These are phyloP conservation scores for Drosophila paramelanica DNA, from an alignment of 2,888 invertebrate genomes.

Conservation along the genomic window DNA sequence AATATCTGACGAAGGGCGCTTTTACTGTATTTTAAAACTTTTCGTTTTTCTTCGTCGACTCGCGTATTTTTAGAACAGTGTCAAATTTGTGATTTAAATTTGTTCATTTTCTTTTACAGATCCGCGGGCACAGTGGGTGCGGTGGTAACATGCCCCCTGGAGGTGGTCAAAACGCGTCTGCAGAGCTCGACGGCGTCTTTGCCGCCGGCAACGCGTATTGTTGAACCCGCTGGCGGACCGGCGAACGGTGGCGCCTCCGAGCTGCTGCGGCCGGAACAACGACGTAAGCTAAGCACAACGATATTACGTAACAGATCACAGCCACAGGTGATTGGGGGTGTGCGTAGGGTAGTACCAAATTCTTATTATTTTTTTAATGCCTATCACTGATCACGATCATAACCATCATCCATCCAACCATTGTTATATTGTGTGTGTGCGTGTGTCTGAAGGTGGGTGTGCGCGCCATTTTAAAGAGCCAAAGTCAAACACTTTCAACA, in stretches of 20 bases:
- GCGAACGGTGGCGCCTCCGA: conserved; percentile 84
- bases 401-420: background rate
- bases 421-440: conserved; percentile 6
- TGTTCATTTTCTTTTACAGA: conserved; percentile 86
- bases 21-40: background rate
- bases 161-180: conserved; percentile 98
- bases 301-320: conserved; percentile 89
- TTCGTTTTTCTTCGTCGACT: background rate
- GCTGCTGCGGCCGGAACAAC: conserved; percentile 87
- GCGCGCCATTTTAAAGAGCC: conserved; percentile 3
- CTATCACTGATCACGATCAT: conserved; percentile 32
- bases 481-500: conserved; percentile 6
- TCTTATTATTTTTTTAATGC: conserved; percentile 54
- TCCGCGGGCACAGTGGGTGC: conserved; percentile 98
- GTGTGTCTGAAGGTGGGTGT: background rate
- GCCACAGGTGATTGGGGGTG: conserved; percentile 87
- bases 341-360: conserved; percentile 85
- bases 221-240: conserved; percentile 84
- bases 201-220: conserved; percentile 83
- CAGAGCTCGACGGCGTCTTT: conserved; percentile 94
- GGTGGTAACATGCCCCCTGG: conserved; percentile 98
- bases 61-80: conserved; percentile 26
- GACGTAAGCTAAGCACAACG: conserved; percentile 91
- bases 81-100: conserved; percentile 15
- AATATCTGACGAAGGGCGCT: too few species aligned